Conservation (phyloP, 1,140 invertebrate genomes). For the Drosophila nikananu region DNA sequence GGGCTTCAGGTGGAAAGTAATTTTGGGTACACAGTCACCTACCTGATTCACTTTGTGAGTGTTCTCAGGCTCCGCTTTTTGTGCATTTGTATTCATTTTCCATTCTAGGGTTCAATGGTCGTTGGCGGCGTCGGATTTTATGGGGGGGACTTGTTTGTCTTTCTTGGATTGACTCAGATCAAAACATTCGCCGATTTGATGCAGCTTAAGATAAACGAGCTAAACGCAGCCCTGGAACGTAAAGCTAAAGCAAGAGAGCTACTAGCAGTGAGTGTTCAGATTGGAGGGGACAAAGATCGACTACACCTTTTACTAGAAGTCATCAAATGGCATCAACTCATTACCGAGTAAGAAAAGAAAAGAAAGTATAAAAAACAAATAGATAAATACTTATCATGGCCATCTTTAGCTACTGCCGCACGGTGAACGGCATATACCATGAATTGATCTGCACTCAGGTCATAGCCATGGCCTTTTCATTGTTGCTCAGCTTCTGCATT, state of each 20-base stretch:
- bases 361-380: neutral
- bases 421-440: constrained; percentile 46
- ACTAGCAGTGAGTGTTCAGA: neutral
- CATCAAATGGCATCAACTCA: constrained; percentile 69
- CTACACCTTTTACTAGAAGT: constrained; percentile 41
- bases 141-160: constrained; percentile 51
- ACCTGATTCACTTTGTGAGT: constrained; percentile 41
- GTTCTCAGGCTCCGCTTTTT: too few relatives aligned
- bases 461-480: constrained; percentile 42
- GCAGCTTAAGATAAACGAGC: constrained; percentile 22
- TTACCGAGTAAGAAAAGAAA: constrained; percentile 47
- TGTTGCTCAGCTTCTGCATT: constrained; percentile 57
- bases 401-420: constrained; percentile 42
- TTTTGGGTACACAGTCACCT: constrained; percentile 32
- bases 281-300: neutral
- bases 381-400: neutral
- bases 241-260: constrained; percentile 15
- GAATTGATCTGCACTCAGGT: constrained; percentile 56
- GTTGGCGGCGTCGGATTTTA: constrained; percentile 56
- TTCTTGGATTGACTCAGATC: constrained; percentile 49
- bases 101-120: constrained; percentile 15
- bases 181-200: constrained; percentile 47
- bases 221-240: constrained; percentile 31
- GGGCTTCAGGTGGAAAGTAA: constrained; percentile 44
- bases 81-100: too few relatives aligned